phyloP scores from a whole-genome alignment of 2,888 invertebrate species.

The Oeneis ivallda region DNA sequence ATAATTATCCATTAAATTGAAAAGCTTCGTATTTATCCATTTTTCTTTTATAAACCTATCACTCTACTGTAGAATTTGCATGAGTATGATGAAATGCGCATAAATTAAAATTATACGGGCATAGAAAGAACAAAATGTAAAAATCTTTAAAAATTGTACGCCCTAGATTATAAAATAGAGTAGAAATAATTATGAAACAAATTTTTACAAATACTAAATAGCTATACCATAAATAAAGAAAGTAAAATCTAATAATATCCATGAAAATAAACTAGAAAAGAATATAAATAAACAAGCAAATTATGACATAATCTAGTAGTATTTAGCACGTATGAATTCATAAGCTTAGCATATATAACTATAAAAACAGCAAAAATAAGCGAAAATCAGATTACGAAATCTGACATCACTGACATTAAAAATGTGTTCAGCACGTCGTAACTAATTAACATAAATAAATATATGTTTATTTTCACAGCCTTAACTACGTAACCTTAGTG shows the following conservation, averaged over 20 bases:
- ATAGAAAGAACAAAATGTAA: neutral
- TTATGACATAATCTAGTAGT: neutral
- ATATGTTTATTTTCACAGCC: constrained; percentile 34
- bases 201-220: too few species aligned
- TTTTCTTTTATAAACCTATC: neutral
- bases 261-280: neutral
- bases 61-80: neutral
- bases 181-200: neutral
- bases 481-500: constrained; percentile 39
- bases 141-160: neutral
- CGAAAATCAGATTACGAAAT: constrained; percentile 26
- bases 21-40: too few species aligned
- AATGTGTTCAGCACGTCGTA: constrained; percentile 26
- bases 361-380: neutral
- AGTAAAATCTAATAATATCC: too few species aligned
- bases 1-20: too few species aligned
- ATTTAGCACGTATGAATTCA: neutral
- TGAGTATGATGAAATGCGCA: neutral
- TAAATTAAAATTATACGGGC: neutral
- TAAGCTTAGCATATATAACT: neutral
- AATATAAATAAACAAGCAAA: neutral
- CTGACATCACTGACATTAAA: constrained; percentile 22
- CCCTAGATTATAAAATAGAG: neutral
- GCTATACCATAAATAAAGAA: too few species aligned
- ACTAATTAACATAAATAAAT: constrained; percentile 36